Evolutionary conservation across 1,140 invertebrate species (phyloP), one percentile per base, ranked within the genome.

Genomic region (Lanistes nyassanus): DNA sequence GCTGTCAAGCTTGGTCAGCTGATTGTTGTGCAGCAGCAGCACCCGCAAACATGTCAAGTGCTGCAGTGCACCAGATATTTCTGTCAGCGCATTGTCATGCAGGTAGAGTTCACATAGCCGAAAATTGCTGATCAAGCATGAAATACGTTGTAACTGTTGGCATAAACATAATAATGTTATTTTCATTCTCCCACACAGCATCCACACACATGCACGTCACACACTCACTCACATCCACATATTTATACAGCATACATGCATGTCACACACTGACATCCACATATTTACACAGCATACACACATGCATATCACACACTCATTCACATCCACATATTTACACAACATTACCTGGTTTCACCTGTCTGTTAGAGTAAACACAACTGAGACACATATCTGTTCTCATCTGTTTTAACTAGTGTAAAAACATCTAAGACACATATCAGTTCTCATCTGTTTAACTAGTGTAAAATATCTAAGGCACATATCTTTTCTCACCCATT

Each of bases 1-100:
- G 60, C 76, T 78, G 23, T 86, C 86, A 19, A 88, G 83, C 65
- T 86, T 83, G 51, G 84, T 86, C 3, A 88, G 80, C 62, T 88
- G 86, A 60, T 88, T 88, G 76, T 87, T 87, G 36, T 88, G 84
- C 29, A 88, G 78, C 80, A 86, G 83, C 9, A 87, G 79, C 3
- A 84, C 76, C 37, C 80, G 55, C 16, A 88, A 77, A 74, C 81
- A 84, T 0, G 84, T 87, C 13, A 88, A 66, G 64, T 88, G 87
- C n/a, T 65, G 67, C 42, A 88, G 60, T 3, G 81, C 76, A 0
- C 85, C 86, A 37, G 58, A 75, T n/a, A 88, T 83, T 26, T 85
- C 84, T 6, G 78, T 79, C n/a, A 88, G 71, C 39, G 85, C 79
- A 77, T 88, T 88, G 75, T 86, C 79, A 37, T 88, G 82, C 21